Conservation (phyloP, 2,113 vertebrate genomes). For the Paralichthys olivaceus region DNA sequence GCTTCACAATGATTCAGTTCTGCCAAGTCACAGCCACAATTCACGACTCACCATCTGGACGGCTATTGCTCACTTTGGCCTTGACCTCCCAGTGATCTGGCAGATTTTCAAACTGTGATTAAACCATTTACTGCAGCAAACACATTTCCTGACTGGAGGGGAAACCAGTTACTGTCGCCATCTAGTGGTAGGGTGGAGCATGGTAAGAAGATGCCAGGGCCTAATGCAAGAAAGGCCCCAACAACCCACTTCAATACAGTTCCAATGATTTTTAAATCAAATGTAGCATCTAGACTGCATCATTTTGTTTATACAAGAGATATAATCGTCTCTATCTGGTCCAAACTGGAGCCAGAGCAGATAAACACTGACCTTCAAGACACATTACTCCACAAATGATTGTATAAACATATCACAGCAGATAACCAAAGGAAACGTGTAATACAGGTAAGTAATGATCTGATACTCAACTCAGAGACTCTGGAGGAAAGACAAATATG, state of each 20-base stretch:
- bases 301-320: background rate
- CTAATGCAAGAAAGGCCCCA: background rate
- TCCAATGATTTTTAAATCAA: background rate
- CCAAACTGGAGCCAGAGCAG: background rate
- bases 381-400: background rate
- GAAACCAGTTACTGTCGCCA: background rate
- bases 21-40: conserved; percentile 33
- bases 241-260: background rate
- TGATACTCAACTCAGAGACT: too few relatives aligned
- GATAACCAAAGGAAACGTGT: background rate
- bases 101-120: conserved; percentile 43
- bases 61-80: conserved; percentile 34
- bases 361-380: background rate
- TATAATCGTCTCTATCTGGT: background rate
- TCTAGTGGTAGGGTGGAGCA: conserved; percentile 14
- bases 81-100: conserved; percentile 21
- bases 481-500: too few relatives aligned
- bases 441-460: too few relatives aligned
- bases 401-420: background rate
- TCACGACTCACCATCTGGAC: conserved; percentile 56
- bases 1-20: conserved; percentile 31
- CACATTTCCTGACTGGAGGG: background rate
- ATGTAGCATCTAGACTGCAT: too few relatives aligned
- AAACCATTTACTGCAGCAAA: conserved; percentile 35
- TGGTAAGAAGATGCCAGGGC: background rate